These are phyloP conservation scores for Synanthedon vespiformis DNA, from an alignment of 2,888 invertebrate genomes.

Conservation along the genomic window DNA sequence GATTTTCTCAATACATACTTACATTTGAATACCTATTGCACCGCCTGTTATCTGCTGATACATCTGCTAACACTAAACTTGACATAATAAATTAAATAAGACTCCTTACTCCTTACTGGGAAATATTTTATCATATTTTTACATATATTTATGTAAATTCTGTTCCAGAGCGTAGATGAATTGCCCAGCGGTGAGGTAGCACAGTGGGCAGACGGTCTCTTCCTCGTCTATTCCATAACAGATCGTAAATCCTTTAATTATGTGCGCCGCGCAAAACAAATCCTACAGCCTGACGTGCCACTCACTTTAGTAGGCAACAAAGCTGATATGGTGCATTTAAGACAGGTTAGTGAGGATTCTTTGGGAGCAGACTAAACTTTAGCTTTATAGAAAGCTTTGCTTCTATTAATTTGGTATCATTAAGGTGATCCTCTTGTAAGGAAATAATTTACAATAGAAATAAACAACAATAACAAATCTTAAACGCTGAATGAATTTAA, in stretches of 20 bases:
- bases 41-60: too few species aligned
- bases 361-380: too few species aligned
- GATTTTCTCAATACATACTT: too few species aligned
- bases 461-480: too few species aligned
- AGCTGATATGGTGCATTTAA: slow-evolving; percentile 89
- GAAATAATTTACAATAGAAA: too few species aligned
- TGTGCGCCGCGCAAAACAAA: slow-evolving; percentile 79
- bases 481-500: too few species aligned
- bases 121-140: background rate
- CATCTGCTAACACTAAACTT: too few species aligned
- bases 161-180: slow-evolving; percentile 76
- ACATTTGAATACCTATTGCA: too few species aligned
- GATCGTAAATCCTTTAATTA: slow-evolving; percentile 88
- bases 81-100: too few species aligned
- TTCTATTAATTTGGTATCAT: too few species aligned
- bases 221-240: slow-evolving; percentile 91
- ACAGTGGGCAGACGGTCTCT: slow-evolving; percentile 91
- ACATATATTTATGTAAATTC: background rate
- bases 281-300: slow-evolving; percentile 78
- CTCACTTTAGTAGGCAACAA: slow-evolving; percentile 91
- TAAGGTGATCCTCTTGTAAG: too few species aligned
- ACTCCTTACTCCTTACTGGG: background rate
- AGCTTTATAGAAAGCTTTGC: too few species aligned
- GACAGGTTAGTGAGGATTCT: slow-evolving; percentile 67
- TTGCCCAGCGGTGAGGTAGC: slow-evolving; percentile 80